Evolutionary conservation across 2,888 invertebrate genomes (phyloP).

Genomic region (Coelopa pilipes): DNA sequence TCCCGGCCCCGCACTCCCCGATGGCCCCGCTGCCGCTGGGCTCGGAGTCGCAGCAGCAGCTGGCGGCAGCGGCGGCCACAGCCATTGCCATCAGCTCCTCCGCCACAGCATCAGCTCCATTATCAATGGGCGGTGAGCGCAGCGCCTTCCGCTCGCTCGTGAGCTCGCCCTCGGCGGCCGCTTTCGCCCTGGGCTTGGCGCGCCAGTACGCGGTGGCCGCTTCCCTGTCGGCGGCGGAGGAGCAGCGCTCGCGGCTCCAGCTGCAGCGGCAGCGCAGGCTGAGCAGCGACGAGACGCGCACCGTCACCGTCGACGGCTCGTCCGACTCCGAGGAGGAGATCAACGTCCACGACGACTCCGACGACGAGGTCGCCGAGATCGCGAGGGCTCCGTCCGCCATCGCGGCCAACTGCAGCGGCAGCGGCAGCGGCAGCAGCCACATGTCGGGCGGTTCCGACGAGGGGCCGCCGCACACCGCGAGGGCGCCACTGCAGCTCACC

Average conservation of each 20-base stretch:
- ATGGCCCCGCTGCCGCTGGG: slow-evolving; percentile 39
- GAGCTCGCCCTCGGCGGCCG: slow-evolving; percentile 74
- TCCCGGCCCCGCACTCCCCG: slow-evolving; percentile 21
- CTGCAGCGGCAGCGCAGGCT: slow-evolving; percentile 29
- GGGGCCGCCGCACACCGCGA: slow-evolving; percentile 42
- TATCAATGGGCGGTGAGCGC: slow-evolving; percentile 87
- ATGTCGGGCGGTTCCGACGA: slow-evolving; percentile 30
- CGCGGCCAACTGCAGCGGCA: background rate
- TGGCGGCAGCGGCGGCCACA: slow-evolving; percentile 48
- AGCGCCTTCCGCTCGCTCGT: slow-evolving; percentile 86
- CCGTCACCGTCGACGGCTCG: slow-evolving; percentile 60
- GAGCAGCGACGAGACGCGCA: slow-evolving; percentile 44
- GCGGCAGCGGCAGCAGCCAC: slow-evolving; percentile 26
- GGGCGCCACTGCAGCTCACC: slow-evolving; percentile 62
- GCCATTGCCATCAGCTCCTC: slow-evolving; percentile 53
- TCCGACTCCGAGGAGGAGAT: slow-evolving; percentile 77
- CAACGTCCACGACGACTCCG: slow-evolving; percentile 79
- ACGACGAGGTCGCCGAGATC: slow-evolving; percentile 50
- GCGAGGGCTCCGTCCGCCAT: background rate
- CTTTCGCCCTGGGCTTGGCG: slow-evolving; percentile 66
- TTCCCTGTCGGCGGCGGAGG: slow-evolving; percentile 62
- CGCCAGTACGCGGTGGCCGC: slow-evolving; percentile 64
- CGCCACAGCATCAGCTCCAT: slow-evolving; percentile 61
- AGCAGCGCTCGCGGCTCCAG: slow-evolving; percentile 53
- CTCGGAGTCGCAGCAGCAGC: slow-evolving; percentile 45